These are phyloP conservation scores for Hybognathus amarus DNA, from an alignment of 2,797 vertebrate species.

Conservation along the genomic window DNA sequence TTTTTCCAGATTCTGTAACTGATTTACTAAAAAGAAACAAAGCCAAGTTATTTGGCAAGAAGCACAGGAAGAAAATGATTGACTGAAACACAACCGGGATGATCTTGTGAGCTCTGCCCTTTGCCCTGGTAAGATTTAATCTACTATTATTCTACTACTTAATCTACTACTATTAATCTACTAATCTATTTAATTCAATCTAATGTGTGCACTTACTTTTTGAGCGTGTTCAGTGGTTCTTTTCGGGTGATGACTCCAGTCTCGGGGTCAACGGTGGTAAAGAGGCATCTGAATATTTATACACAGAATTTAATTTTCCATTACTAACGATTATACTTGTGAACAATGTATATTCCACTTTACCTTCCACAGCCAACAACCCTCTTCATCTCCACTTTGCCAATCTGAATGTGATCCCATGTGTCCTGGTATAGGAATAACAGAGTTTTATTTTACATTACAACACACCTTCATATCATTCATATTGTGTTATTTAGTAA, in stretches of 20 bases:
- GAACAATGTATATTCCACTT: not conserved
- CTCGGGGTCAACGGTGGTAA: slow-evolving; percentile 91
- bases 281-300: slow-evolving; percentile 81
- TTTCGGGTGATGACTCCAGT: slow-evolving; percentile 84
- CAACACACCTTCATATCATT: not conserved
- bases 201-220: slow-evolving; percentile 74
- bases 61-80: not conserved
- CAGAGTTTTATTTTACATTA: slow-evolving; percentile 2
- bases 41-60: not conserved
- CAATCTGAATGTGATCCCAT: slow-evolving; percentile 89
- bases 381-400: slow-evolving; percentile 82
- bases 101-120: not conserved
- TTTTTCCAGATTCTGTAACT: slow-evolving; percentile 10
- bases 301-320: not conserved
- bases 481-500: not conserved
- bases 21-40: slow-evolving; percentile 28
- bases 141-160: too few relatives aligned
- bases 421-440: slow-evolving; percentile 79
- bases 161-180: too few relatives aligned
- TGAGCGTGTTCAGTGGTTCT: slow-evolving; percentile 90
- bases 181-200: not conserved
- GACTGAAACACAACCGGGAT: not conserved
- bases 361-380: slow-evolving; percentile 89
- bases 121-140: not conserved
- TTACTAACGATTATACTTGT: not conserved